phyloP scores from a whole-genome alignment of 2,888 invertebrate genomes.

The Polyommatus iphigenia region DNA sequence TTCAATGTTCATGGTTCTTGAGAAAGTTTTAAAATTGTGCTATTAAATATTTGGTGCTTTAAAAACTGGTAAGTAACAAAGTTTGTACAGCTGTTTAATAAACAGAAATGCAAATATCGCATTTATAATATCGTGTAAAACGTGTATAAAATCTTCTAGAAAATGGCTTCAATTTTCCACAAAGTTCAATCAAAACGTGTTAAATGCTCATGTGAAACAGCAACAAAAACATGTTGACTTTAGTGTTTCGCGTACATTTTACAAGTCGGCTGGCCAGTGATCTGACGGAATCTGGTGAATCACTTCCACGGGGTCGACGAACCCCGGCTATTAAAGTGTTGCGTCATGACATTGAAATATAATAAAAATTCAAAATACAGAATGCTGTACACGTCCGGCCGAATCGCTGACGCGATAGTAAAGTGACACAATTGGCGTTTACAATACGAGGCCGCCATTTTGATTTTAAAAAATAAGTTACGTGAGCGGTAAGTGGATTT shows the following conservation, averaged over 20 bases:
- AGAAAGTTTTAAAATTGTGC: not conserved
- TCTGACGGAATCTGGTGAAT: slow-evolving; percentile 19
- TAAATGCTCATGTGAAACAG: not conserved
- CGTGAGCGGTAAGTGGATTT: slow-evolving; percentile 26
- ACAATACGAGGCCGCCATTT: slow-evolving; percentile 13
- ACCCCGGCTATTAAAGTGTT: slow-evolving; percentile 5
- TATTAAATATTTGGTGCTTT: not conserved
- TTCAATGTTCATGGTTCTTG: not conserved
- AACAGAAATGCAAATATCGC: not conserved
- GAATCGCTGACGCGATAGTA: slow-evolving; percentile 5
- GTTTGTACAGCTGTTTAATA: not conserved
- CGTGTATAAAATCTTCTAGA: not conserved
- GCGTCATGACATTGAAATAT: slow-evolving; percentile 22
- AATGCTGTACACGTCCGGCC: slow-evolving; percentile 15
- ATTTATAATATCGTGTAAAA: not conserved
- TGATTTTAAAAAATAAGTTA: slow-evolving; percentile 8
- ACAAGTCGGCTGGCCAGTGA: slow-evolving; percentile 12
- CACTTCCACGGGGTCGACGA: slow-evolving; percentile 1
- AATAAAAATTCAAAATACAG: slow-evolving; percentile 1
- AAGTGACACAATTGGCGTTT: slow-evolving; percentile 16
- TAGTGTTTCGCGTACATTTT: slow-evolving; percentile 6
- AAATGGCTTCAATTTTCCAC: not conserved
- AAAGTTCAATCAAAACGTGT: not conserved
- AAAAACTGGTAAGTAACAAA: not conserved
- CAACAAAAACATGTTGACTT: slow-evolving; percentile 15